Conservation (phyloP, 2,888 invertebrate genomes). For the Agapostemon virescens region DNA sequence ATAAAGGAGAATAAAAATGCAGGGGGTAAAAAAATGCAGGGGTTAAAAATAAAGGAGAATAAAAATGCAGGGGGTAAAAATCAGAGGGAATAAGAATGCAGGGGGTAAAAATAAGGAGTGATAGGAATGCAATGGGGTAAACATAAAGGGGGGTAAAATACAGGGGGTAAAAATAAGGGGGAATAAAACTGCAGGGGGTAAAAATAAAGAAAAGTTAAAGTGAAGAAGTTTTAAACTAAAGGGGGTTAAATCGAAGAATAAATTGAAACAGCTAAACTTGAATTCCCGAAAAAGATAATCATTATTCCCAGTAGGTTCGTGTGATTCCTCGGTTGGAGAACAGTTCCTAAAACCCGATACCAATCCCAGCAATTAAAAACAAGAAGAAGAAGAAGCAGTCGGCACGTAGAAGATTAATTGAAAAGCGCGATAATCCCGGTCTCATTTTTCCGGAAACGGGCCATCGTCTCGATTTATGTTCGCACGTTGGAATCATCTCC, state of each 20-base stretch:
- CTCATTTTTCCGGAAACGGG: background rate
- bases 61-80: no score
- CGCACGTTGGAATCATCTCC: background rate
- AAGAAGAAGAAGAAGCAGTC: background rate
- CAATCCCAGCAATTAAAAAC: background rate
- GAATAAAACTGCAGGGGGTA: no score
- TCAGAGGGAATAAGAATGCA: no score
- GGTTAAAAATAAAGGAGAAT: no score
- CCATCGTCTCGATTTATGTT: background rate
- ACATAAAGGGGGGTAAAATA: no score
- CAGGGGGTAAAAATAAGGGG: no score
- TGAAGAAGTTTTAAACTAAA: no score
- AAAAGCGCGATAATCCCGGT: background rate
- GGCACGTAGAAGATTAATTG: background rate
- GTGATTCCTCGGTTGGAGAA: background rate
- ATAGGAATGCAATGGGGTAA: no score
- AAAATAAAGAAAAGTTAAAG: no score
- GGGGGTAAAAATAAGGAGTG: no score
- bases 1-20: no score
- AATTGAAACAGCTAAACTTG: background rate
- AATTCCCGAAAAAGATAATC: background rate
- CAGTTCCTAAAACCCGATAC: background rate
- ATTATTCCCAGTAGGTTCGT: background rate
- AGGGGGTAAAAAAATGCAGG: no score
- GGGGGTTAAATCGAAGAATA: background rate